A percentile compares a stretch with the other conserved stretches of the same genome.
These are phyloP conservation scores for Netelia inedita DNA, from an alignment of 2,888 invertebrate genomes.

Conservation along the genomic window DNA sequence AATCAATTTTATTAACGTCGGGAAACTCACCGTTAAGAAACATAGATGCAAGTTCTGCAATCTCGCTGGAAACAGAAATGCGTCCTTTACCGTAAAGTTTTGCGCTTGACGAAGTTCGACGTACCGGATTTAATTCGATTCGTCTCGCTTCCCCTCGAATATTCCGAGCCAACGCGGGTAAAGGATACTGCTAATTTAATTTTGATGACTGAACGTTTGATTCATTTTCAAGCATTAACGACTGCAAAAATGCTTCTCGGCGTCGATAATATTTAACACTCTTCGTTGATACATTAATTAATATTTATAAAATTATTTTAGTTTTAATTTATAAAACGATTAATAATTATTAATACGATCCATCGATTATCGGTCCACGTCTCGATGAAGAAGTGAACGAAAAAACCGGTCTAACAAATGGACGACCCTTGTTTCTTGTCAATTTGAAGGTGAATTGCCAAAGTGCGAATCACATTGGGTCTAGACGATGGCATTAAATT, in stretches of 20 bases:
- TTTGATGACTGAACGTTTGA: not conserved
- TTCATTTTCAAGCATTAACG: not conserved
- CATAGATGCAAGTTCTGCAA: not conserved
- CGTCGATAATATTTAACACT: not conserved
- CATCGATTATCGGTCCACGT: not conserved
- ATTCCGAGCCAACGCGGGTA: not conserved
- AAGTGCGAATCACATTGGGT: no score
- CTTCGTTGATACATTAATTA: not conserved
- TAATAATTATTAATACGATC: not conserved
- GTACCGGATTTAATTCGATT: slow-evolving; percentile 11
- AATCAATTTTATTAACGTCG: not conserved
- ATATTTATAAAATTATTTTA: not conserved
- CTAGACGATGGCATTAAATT: no score
- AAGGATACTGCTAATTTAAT: not conserved
- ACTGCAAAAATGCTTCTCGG: not conserved
- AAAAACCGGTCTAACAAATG: no score
- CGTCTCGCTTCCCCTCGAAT: not conserved
- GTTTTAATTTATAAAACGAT: not conserved
- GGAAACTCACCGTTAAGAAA: not conserved
- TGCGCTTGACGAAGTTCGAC: not conserved
- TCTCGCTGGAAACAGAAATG: not conserved
- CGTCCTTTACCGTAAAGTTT: not conserved
- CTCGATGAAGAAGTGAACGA: no score
- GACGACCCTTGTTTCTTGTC: no score
- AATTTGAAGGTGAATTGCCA: no score